Percentiles rank a stretch among this genome's conserved stretches.
Evolutionary conservation across 2,113 vertebrate species (phyloP).

Genomic region (Rattus rattus): DNA sequence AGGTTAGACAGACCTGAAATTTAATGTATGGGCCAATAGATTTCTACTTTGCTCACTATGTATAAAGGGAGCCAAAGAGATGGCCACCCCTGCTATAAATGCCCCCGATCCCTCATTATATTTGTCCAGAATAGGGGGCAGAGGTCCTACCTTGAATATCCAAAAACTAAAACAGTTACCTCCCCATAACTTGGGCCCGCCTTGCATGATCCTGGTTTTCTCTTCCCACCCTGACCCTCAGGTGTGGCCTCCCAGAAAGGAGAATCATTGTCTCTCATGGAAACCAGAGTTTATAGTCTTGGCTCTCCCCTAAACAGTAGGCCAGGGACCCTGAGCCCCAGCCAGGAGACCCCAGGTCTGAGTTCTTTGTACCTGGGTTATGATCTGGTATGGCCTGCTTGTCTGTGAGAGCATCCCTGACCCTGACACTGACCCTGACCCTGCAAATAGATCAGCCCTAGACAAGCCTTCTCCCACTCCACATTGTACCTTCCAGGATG

Average conservation of each 20-base stretch:
- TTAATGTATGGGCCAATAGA: background rate
- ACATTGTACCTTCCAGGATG: background rate
- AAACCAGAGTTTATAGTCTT: background rate
- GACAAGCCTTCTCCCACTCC: background rate
- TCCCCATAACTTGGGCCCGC: background rate
- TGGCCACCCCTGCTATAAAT: background rate
- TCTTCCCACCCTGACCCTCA: background rate
- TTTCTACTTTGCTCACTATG: background rate
- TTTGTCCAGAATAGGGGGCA: background rate
- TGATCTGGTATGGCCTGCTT: background rate
- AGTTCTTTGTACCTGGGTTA: background rate
- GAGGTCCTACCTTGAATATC: background rate
- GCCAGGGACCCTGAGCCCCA: background rate
- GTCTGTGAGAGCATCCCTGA: background rate
- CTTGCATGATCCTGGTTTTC: background rate
- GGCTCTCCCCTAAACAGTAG: background rate
- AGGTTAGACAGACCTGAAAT: background rate
- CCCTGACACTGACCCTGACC: background rate
- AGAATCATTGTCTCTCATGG: background rate
- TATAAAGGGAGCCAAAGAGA: background rate
- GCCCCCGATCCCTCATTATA: no score
- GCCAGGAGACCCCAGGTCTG: background rate
- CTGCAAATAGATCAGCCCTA: fast-evolving
- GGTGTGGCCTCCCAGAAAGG: background rate
- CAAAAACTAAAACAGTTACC: no score